Base-by-base conservation (phyloP, 37 sponge, comb jelly and placozoan genomes). In the Cliona cf. orientalis region DNA sequence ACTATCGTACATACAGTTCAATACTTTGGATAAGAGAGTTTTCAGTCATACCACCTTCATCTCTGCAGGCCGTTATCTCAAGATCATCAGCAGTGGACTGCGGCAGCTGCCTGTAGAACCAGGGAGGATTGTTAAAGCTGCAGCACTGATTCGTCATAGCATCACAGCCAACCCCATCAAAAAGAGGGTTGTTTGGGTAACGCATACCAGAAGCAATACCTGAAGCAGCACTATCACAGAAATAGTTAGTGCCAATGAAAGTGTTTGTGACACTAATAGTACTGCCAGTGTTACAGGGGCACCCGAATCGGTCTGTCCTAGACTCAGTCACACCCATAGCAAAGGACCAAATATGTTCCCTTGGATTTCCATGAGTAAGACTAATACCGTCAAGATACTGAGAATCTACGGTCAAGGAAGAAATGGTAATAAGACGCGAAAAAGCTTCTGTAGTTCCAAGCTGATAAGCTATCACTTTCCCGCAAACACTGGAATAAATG, bases 391-490 rank as follows among this genome's bases (percentile, higher is more conserved):
- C 83, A 4, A 83, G 40, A 60, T 83, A 83, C 3, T 43, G 17
- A 38, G 35, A 23, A 2, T 83, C 66, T 14, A 83, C 36, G 66
- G 37, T 53, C 5, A 29, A 23, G 35, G 45, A n/a, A 37, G 29
- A 46, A 63, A 26, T 26, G 25, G 43, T 2, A 22, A 29, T 36
- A 34, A 17, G 32, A 0, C 0, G 9, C 9, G 31, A 23, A 55
- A 80, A 80, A 4, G 66, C 86, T 46, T 84, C 80, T 26, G 75
- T 42, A 31, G 69, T 44, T 12, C 42, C 45, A 35, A 36, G 23
- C 41, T 84, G 80, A 61, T 84, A 90, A 4, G 77, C 90, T 66
- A 33, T 64, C 39, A 83, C 69, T 42, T 71, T 55, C 44, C 90
- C 90, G 67, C 86, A 90, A 1, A 90, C 76, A 12, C 75, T 44